Evolutionary conservation across 2,888 invertebrate species (phyloP).

Genomic region (Dione vanillae): DNA sequence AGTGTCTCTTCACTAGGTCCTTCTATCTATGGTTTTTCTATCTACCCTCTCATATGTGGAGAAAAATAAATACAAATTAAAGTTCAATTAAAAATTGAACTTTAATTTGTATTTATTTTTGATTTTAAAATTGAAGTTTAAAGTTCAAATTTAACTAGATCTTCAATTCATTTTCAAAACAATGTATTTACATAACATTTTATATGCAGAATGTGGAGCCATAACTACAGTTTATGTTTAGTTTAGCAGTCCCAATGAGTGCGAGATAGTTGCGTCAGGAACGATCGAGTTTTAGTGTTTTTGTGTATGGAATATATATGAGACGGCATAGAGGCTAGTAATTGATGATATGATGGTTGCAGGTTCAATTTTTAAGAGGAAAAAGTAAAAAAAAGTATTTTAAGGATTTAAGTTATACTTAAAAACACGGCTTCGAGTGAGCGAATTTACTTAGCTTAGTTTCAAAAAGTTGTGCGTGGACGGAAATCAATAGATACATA

Average conservation of each 20-base stretch:
- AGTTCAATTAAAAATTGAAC: too few species aligned
- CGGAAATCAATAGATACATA: too few species aligned
- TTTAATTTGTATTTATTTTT: too few species aligned
- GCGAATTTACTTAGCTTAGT: too few species aligned
- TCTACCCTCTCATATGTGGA: too few species aligned
- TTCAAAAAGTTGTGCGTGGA: too few species aligned
- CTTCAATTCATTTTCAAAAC: neutral
- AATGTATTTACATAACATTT: conserved; percentile 11
- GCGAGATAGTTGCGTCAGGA: conserved; percentile 19
- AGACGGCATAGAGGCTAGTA: neutral
- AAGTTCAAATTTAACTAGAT: neutral
- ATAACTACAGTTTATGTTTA: neutral
- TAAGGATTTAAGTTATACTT: too few species aligned
- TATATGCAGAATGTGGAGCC: conserved; percentile 3
- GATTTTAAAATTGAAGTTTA: neutral
- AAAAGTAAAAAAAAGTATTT: too few species aligned
- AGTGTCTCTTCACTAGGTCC: too few species aligned
- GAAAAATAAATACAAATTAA: too few species aligned
- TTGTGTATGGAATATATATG: conserved; percentile 16
- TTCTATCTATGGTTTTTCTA: too few species aligned
- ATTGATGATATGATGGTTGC: neutral
- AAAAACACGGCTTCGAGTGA: too few species aligned
- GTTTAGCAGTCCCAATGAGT: conserved; percentile 15
- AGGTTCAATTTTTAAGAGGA: neutral
- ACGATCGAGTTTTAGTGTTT: conserved; percentile 14